These are phyloP conservation scores for Drosophila seguyi DNA, from an alignment of 1,140 invertebrate species.

Conservation along the genomic window DNA sequence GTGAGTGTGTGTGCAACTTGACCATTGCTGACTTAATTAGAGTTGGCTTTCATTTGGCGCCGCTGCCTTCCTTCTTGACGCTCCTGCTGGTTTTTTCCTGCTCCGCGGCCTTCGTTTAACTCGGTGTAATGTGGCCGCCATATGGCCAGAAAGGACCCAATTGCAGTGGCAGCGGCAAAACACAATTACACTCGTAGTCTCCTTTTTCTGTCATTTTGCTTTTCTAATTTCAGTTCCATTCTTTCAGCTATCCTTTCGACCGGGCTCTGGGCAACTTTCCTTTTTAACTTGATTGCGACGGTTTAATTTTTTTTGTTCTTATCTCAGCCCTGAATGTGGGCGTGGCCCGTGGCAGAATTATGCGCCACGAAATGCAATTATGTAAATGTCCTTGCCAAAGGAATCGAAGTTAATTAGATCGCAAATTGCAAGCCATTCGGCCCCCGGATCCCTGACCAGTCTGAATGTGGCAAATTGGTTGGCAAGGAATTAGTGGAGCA, in stretches of 20 bases:
- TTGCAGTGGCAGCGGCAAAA: slow-evolving; percentile 48
- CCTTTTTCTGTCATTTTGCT: slow-evolving; percentile 45
- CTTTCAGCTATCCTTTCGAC: slow-evolving; percentile 45
- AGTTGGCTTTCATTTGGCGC: slow-evolving; percentile 56
- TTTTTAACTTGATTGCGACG: slow-evolving; percentile 67
- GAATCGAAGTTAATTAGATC: slow-evolving; percentile 82
- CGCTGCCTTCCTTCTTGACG: slow-evolving; percentile 31
- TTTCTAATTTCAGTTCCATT: slow-evolving; percentile 65
- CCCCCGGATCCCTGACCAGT: slow-evolving; percentile 30
- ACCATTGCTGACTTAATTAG: slow-evolving; percentile 71
- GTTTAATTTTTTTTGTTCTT: slow-evolving; percentile 39
- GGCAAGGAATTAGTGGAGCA: slow-evolving; percentile 65
- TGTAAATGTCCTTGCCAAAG: slow-evolving; percentile 72
- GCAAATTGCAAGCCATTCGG: slow-evolving; percentile 73
- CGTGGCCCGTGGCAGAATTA: slow-evolving; percentile 61
- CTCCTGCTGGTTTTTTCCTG: slow-evolving; percentile 6
- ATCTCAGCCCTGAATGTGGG: slow-evolving; percentile 40
- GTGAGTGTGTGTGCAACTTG: slow-evolving; percentile 41
- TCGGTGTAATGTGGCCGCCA: slow-evolving; percentile 54
- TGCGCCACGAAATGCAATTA: slow-evolving; percentile 76
- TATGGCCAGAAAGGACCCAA: slow-evolving; percentile 54
- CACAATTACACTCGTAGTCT: slow-evolving; percentile 66
- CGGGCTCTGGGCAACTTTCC: slow-evolving; percentile 52
- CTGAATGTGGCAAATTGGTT: slow-evolving; percentile 51
- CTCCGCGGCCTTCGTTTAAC: slow-evolving; percentile 33